Base-by-base conservation (phyloP, 2,888 invertebrate genomes). In the Sinotaia quadrata region DNA sequence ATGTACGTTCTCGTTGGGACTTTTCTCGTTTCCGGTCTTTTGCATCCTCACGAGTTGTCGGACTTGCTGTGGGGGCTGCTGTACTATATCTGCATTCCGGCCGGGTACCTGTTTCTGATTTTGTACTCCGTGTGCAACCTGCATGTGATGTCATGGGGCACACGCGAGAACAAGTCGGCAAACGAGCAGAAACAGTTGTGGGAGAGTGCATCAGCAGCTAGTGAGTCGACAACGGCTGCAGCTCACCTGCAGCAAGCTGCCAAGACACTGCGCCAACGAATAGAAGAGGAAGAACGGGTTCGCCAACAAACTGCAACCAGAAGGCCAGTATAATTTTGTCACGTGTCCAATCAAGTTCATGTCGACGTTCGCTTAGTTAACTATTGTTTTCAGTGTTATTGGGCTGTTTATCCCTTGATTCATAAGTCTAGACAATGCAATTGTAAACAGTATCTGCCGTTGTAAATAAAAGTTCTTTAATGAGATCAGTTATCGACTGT, bases 91-190 rank as follows among this genome's bases (percentile, higher is more conserved):
- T 95, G 96, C 18, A 95, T 97, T 65, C 97, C 97, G 0, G 94
- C 96, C 74, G 97, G 97, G 93, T 97, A 97, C 88, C 92, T 97
- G 91, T 89, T 97, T 84, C 91, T 97, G 65, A 93, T 96, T 71
- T 93, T 97, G 69, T 97, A 95, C 86, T 95, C 96, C 0, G 90
- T 97, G n/a, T 95, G 96, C 86, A 97, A 97, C 86, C 91, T 97
- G 89, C 95, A 97, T 86, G 94, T 95, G 83, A 94, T 97, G 4
- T 93, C 94, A 0, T 97, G 97, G 97, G 97, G 97, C 4, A 97
- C 97, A 0, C 90, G 97, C 71, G 97, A 97, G 57, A 72, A 67
- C 12, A 60, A 60, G 36, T 56, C 69, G 0, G 49, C 58, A 41
- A 59, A 69, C 44, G 69, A 66, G 56, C 69, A 69, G 34, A 65